These are phyloP conservation scores for Eurypyga helias DNA, from an alignment of 2,113 vertebrate species.

Conservation along the genomic window DNA sequence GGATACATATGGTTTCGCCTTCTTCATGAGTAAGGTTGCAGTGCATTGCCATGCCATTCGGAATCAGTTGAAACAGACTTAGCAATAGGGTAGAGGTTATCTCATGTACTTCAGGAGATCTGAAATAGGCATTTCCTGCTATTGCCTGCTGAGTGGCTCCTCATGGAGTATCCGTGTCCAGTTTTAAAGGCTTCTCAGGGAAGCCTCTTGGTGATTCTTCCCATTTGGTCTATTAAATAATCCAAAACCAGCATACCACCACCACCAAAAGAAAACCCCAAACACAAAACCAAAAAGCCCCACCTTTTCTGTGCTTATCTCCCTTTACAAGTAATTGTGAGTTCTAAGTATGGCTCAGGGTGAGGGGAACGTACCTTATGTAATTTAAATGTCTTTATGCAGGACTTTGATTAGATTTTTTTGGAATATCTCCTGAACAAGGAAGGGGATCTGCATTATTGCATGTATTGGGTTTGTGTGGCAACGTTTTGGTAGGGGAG, in stretches of 20 bases:
- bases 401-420: neutral
- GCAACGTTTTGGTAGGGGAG: too few relatives aligned
- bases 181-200: neutral
- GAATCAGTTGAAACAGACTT: neutral
- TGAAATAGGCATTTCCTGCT: neutral
- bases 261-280: neutral
- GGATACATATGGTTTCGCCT: rapidly evolving
- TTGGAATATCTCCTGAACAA: neutral
- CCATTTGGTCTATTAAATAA: neutral
- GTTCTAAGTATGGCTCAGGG: neutral
- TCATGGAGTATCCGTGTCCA: neutral
- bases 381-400: neutral
- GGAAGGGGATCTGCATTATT: neutral
- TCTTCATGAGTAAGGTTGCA: neutral
- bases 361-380: neutral
- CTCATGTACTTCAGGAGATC: neutral
- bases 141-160: neutral
- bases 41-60: neutral
- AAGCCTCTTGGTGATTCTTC: neutral
- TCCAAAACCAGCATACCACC: too few relatives aligned
- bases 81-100: neutral
- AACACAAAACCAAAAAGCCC: too few relatives aligned
- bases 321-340: neutral
- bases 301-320: neutral
- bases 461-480: too few relatives aligned